Conservation (phyloP, 2,797 vertebrate species). For the Sciurus carolinensis region DNA sequence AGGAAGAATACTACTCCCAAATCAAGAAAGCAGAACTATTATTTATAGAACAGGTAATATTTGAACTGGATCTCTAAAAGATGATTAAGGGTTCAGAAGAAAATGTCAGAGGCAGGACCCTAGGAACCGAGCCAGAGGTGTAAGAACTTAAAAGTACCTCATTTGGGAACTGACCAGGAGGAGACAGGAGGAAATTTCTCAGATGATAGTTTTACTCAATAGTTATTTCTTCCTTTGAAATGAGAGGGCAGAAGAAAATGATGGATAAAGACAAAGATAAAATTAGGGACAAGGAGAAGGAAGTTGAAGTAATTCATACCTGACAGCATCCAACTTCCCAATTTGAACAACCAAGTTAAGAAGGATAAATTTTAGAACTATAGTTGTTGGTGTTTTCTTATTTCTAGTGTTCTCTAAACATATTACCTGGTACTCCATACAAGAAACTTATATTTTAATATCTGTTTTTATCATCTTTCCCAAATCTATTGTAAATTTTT, state of each 20-base stretch:
- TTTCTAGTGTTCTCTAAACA: conserved; percentile 29
- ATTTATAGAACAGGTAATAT: neutral
- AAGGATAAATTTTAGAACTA: neutral
- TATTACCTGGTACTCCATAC: neutral
- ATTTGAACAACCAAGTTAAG: neutral
- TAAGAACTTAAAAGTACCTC: neutral
- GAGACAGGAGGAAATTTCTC: neutral
- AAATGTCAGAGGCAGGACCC: too few relatives aligned
- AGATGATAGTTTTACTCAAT: neutral
- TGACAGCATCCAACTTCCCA: conserved; percentile 8
- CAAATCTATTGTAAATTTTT: neutral
- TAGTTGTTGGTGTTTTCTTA: neutral
- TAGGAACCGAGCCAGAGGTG: neutral
- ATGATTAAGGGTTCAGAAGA: neutral
- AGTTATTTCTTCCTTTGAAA: neutral
- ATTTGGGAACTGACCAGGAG: neutral
- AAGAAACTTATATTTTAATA: neutral
- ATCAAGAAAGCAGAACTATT: neutral
- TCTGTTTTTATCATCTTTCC: neutral
- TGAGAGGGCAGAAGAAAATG: neutral
- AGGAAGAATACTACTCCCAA: neutral
- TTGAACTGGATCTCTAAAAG: neutral
- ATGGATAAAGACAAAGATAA: neutral
- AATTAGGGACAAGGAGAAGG: neutral
- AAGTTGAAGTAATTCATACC: neutral